These are phyloP conservation scores for Drosophila rellima DNA, from an alignment of 2,888 invertebrate genomes.

Conservation along the genomic window DNA sequence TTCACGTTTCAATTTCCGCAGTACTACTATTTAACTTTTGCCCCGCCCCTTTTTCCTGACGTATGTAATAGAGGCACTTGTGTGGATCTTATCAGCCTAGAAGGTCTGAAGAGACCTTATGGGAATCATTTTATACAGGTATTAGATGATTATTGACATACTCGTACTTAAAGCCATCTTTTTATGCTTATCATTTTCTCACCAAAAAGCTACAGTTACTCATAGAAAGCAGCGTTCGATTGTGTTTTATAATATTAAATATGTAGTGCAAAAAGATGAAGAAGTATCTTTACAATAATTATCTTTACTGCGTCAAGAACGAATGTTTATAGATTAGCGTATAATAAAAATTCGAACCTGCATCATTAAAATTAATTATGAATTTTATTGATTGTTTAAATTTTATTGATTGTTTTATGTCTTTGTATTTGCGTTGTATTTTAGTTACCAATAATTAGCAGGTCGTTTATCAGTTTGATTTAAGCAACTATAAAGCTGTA, in stretches of 20 bases:
- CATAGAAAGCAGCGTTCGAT: conserved; percentile 3
- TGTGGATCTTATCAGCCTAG: conserved; percentile 12
- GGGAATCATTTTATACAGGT: neutral
- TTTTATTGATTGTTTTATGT: no score
- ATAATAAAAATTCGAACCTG: no score
- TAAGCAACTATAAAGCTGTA: neutral
- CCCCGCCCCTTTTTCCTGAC: neutral
- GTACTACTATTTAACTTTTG: neutral
- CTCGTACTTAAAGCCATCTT: neutral
- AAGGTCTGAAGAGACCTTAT: neutral
- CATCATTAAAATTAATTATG: no score
- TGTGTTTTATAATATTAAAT: neutral
- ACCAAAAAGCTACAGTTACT: conserved; percentile 11
- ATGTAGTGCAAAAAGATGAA: no score
- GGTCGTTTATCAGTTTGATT: neutral
- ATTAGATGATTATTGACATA: conserved; percentile 11
- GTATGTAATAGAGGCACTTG: neutral
- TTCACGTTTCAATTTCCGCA: conserved; percentile 46
- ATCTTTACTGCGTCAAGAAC: no score
- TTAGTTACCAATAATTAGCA: neutral
- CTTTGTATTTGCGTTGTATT: no score
- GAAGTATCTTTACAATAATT: no score
- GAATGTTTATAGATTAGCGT: no score
- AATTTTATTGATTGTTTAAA: no score
- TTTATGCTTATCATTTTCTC: conserved; percentile 25